Percentiles rank a stretch among this genome's conserved stretches.
phyloP scores from a whole-genome alignment of 2,113 vertebrate species.

The Orycteropus afer region DNA sequence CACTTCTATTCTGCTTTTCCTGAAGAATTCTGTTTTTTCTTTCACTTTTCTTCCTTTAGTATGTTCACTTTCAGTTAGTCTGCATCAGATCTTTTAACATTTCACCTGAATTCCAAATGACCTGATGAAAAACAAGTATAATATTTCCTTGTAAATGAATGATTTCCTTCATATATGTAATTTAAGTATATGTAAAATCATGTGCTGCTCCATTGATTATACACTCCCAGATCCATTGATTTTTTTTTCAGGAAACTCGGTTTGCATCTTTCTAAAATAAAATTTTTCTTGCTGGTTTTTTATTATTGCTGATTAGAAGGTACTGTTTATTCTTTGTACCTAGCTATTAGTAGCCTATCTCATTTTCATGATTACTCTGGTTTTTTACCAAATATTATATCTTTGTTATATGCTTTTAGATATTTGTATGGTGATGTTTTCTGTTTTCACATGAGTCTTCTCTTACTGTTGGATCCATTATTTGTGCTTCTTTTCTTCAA shows the following conservation, averaged over 20 bases:
- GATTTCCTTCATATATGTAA: not conserved
- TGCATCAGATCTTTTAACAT: not conserved
- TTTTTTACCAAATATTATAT: conserved; percentile 9
- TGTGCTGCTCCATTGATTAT: not conserved
- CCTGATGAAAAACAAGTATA: not conserved
- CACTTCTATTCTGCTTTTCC: not conserved
- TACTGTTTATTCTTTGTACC: not conserved
- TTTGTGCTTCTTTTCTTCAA: not conserved
- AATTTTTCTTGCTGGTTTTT: not conserved
- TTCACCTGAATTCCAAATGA: not conserved
- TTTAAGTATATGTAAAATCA: not conserved
- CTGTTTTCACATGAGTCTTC: not conserved
- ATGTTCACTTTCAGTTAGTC: not conserved
- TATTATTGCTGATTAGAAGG: not conserved
- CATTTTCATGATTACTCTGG: not conserved
- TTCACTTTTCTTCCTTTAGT: not conserved
- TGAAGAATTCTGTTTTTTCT: not conserved
- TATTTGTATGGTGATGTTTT: not conserved
- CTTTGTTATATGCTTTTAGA: not conserved
- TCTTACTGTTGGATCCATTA: not conserved
- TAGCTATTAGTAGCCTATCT: not conserved
- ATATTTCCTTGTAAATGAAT: not conserved
- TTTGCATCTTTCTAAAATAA: not conserved
- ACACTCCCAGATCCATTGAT: not conserved
- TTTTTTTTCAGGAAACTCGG: not conserved